Conservation (phyloP, 2,888 invertebrate species). For the Sipha maydis region DNA sequence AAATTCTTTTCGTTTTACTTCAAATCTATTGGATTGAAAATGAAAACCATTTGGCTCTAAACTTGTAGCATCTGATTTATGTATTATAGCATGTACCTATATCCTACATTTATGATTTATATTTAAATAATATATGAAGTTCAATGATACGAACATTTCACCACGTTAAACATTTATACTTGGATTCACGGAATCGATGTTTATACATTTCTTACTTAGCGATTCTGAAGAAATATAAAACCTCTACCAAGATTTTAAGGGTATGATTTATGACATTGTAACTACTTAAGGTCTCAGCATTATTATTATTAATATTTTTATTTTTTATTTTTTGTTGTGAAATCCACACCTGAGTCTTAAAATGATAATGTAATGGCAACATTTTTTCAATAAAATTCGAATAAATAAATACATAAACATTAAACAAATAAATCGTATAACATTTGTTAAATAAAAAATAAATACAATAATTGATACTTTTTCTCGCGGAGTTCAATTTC, state of each 20-base stretch:
- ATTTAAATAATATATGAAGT: constrained; percentile 51
- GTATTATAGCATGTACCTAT: neutral
- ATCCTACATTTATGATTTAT: neutral
- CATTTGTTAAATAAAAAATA: neutral
- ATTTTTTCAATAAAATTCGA: neutral
- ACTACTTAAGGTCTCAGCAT: neutral
- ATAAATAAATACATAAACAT: neutral
- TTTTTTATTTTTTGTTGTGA: neutral
- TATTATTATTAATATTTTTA: neutral
- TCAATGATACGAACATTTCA: constrained; percentile 19
- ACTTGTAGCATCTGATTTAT: neutral
- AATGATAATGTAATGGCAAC: neutral
- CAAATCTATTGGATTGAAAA: neutral
- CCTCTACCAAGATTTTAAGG: neutral
- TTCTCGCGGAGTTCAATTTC: neutral
- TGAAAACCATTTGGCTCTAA: constrained; percentile 3
- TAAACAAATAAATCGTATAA: too few relatives aligned
- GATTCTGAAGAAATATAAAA: constrained; percentile 2
- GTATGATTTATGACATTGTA: neutral
- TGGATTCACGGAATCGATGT: neutral
- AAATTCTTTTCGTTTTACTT: neutral
- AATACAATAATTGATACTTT: neutral
- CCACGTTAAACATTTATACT: constrained; percentile 20
- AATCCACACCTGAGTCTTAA: neutral
- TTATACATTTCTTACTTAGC: neutral